Percentiles rank a stretch among this genome's conserved stretches.
Evolutionary conservation across 1,140 invertebrate genomes (phyloP).

Genomic region (Cyclina sinensis): DNA sequence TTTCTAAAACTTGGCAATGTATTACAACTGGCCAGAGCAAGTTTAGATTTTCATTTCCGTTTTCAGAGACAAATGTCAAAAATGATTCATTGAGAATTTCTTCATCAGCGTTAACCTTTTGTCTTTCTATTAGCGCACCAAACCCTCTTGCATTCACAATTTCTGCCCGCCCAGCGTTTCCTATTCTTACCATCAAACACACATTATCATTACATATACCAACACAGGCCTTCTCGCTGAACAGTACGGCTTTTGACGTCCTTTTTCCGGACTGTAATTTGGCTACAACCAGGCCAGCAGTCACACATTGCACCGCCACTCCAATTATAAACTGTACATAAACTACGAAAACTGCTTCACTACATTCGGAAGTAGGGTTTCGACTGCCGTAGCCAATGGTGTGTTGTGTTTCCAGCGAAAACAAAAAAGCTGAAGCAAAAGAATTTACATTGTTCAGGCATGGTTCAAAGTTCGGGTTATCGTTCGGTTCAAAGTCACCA

Average conservation of each 20-base stretch:
- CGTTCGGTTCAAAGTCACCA: constrained; percentile 91
- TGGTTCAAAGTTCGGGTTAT: constrained; percentile 59
- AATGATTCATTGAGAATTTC: constrained; percentile 77
- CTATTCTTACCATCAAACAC: constrained; percentile 97
- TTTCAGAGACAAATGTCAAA: constrained; percentile 90
- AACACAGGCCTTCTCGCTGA: constrained; percentile 95
- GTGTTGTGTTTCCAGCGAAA: constrained; percentile 87
- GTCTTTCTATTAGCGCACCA: constrained; percentile 94
- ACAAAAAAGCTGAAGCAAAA: constrained; percentile 84
- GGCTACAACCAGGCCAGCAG: constrained; percentile 91
- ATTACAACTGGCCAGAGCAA: constrained; percentile 95
- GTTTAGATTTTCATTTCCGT: constrained; percentile 93
- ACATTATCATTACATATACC: constrained; percentile 93
- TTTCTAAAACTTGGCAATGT: constrained; percentile 93
- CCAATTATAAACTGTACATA: constrained; percentile 98
- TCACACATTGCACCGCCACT: constrained; percentile 92
- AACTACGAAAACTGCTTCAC: constrained; percentile 97
- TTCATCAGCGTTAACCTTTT: constrained; percentile 89
- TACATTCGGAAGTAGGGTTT: constrained; percentile 96
- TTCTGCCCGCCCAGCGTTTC: constrained; percentile 98
- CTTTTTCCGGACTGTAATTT: constrained; percentile 92
- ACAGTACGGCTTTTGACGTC: constrained; percentile 95
- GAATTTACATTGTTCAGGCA: constrained; percentile 84
- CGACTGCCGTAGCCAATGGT: constrained; percentile 88
- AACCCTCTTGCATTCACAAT: constrained; percentile 95